These are phyloP conservation scores for Harmothoe impar DNA, from an alignment of 2,888 invertebrate species.

Conservation along the genomic window DNA sequence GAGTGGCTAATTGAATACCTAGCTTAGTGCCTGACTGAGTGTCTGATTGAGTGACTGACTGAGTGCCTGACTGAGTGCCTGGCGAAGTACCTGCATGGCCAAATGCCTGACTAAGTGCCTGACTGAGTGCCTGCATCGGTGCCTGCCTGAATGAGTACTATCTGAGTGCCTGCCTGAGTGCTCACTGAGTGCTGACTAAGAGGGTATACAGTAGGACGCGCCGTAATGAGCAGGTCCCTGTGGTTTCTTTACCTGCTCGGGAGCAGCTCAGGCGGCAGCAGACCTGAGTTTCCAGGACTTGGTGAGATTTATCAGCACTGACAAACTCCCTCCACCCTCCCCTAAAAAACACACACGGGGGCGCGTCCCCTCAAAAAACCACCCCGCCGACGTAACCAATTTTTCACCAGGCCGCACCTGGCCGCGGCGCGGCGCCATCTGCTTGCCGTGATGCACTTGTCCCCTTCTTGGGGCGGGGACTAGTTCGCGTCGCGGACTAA, in stretches of 20 bases:
- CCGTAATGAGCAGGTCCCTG: no score
- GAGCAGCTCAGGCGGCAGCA: conserved; percentile 6
- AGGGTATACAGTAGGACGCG: not conserved
- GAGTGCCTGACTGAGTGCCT: no score
- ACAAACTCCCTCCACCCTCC: conserved; percentile 19
- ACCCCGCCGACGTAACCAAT: conserved; percentile 34
- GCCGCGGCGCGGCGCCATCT: conserved; percentile 25
- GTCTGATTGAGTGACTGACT: no score
- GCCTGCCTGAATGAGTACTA: not conserved
- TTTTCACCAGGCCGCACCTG: conserved; percentile 49
- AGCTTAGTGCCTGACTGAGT: no score
- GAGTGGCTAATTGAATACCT: no score
- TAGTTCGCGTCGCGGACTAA: conserved; percentile 26
- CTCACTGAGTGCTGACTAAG: no score
- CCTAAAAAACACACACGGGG: not conserved
- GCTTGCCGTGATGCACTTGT: conserved; percentile 40
- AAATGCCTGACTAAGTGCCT: no score
- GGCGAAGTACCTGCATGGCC: no score
- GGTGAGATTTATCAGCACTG: conserved; percentile 49
- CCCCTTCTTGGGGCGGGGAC: not conserved
- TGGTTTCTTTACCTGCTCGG: no score
- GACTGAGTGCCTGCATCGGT: no score
- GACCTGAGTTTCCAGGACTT: not conserved
- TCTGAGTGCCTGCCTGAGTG: no score
- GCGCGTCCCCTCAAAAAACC: not conserved